Conservation (phyloP, 2,113 vertebrate genomes). For the Cavia porcellus region DNA sequence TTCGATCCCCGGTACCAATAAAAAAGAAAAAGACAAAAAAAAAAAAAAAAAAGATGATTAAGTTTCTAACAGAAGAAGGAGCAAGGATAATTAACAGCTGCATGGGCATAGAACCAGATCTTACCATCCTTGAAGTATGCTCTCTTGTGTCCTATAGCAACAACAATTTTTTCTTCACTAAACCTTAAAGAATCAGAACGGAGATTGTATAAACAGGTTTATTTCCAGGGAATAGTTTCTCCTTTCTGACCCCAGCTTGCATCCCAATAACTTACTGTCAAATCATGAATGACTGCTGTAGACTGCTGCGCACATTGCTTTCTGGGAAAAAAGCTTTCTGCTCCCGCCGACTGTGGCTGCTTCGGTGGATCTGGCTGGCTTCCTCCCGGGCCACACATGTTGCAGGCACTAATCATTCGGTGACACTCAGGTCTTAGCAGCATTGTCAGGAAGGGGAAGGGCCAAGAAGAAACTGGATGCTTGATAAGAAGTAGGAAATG, state of each 20-base stretch:
- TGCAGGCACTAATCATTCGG: background rate
- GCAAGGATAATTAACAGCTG: background rate
- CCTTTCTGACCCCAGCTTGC: background rate
- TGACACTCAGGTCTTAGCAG: background rate
- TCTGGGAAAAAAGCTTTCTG: background rate
- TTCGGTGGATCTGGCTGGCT: background rate
- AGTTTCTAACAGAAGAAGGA: constrained; percentile 34
- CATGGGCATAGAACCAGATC: background rate
- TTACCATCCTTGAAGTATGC: background rate
- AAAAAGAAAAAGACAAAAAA: too few species aligned
- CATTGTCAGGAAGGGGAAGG: background rate
- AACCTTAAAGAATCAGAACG: background rate
- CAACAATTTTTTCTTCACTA: background rate
- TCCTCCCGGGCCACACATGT: background rate
- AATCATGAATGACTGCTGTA: background rate
- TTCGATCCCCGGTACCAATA: too few species aligned
- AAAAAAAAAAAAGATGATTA: background rate
- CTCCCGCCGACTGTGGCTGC: background rate
- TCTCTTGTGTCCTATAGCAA: background rate
- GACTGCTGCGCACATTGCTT: background rate
- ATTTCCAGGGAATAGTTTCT: background rate
- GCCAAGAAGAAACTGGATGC: background rate
- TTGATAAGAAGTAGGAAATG: background rate
- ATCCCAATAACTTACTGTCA: background rate
- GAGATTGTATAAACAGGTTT: background rate